Evolutionary conservation across 2,113 vertebrate genomes (phyloP).

Genomic region (Zapornia atra): DNA sequence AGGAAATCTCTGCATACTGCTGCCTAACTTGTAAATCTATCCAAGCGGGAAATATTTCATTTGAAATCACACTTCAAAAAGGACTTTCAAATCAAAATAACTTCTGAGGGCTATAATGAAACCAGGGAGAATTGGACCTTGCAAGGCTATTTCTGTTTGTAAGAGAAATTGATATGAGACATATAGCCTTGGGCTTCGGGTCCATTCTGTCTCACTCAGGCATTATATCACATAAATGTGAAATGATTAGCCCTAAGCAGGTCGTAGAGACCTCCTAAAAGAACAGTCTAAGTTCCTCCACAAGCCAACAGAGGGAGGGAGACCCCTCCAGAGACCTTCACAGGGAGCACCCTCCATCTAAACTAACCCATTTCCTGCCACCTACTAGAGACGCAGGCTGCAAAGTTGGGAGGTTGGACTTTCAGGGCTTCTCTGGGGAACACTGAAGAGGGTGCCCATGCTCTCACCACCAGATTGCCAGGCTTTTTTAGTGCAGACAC

Average conservation of each 20-base stretch:
- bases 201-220: background rate
- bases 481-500: background rate
- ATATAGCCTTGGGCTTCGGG: background rate
- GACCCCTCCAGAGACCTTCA: background rate
- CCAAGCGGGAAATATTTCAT: background rate
- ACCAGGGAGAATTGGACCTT: background rate
- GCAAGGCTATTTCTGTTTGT: background rate
- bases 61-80: background rate
- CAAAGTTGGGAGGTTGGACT: background rate
- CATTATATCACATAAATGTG: background rate
- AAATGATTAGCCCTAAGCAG: background rate
- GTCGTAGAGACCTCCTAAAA: background rate
- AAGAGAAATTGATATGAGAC: background rate
- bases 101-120: background rate
- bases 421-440: background rate
- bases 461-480: background rate
- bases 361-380: background rate
- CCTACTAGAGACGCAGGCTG: background rate
- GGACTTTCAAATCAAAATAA: background rate
- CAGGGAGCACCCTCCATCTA: background rate
- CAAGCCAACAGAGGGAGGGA: background rate
- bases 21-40: background rate
- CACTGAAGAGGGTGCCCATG: background rate
- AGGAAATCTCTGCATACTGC: background rate
- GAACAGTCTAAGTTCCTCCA: background rate